Base-by-base conservation (phyloP, 2,113 vertebrate genomes). In the Lepidothrix coronata region DNA sequence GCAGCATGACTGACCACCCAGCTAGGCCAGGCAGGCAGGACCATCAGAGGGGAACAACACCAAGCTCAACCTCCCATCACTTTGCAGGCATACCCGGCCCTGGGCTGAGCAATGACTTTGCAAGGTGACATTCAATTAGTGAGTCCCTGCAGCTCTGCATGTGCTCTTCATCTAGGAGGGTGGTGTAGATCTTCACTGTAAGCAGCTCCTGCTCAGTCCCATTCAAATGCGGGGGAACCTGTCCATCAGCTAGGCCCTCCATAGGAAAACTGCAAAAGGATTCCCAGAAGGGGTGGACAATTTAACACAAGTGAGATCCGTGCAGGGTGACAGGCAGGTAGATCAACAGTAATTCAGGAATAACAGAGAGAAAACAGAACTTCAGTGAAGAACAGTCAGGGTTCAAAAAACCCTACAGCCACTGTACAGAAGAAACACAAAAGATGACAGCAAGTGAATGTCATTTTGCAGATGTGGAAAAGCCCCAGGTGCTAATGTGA, bases 401-500 rank as follows among this genome's bases (percentile, higher is more conserved):
- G 25, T 77, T 91, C 58, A 54, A 85, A 93, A 75, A 59, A 20
- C 7, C 14, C 17, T 52, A 28, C 14, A 68, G 44, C 54, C 35
- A 54, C 52, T 1, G 2, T n/a, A 85, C 33, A 72, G 80, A 67
- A 80, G 28, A 89, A 35, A 86, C 24, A 66, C 25, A 86, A 80
- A 73, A 70, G 35, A 28, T 83, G 33, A 89, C 48, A 89, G 48
- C 72, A 86, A 18, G 35, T 66, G 73, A 88, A 93, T 63, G 48
- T 78, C 68, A 52, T 75, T 89, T 58, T 94, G 79, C 71, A 96
- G 51, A 85, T 52, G 46, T 68, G 48, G n/a, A 86, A 74, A 90
- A 91, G 43, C 55, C 52, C 48, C 41, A 85, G 20, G 72, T 83
- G 79, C 65, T 91, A 91, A 80, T 61, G n/a, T 9, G 23, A 75